phyloP scores from a whole-genome alignment of 2,888 invertebrate genomes.

The Callosobruchus maculatus region DNA sequence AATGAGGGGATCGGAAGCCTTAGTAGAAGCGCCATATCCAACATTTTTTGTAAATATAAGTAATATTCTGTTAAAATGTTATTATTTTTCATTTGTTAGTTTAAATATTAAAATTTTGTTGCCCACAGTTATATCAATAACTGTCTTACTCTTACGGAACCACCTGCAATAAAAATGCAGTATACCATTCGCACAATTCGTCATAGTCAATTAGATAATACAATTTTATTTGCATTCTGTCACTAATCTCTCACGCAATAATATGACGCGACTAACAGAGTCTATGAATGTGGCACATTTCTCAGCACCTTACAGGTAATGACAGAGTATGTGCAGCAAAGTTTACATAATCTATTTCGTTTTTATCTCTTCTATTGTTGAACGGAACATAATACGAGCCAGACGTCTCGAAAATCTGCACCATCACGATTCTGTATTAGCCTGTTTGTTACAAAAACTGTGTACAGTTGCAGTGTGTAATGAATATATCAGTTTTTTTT shows the following conservation, averaged over 20 bases:
- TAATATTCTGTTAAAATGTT: too few relatives aligned
- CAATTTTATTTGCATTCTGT: background rate
- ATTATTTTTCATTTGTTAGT: too few relatives aligned
- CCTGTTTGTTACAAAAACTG: background rate
- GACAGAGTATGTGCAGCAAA: background rate
- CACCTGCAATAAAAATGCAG: too few relatives aligned
- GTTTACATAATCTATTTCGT: background rate
- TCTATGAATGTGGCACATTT: background rate
- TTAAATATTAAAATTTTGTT: too few relatives aligned
- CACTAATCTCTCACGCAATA: background rate
- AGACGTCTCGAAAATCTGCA: background rate
- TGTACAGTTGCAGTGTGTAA: background rate
- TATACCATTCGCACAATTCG: too few relatives aligned
- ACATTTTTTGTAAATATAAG: too few relatives aligned
- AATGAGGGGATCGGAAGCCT: too few relatives aligned
- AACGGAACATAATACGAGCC: background rate
- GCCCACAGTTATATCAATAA: too few relatives aligned
- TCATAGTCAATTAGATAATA: too few relatives aligned
- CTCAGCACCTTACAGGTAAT: background rate
- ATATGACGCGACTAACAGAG: background rate
- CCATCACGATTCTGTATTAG: background rate
- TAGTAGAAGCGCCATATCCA: too few relatives aligned
- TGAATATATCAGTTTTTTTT: background rate
- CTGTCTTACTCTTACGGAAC: too few relatives aligned
- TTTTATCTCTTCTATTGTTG: background rate